Evolutionary conservation across 2,888 invertebrate species (phyloP), one percentile per base, ranked within the genome.

Genomic region (Schizotus pectinicornis): DNA sequence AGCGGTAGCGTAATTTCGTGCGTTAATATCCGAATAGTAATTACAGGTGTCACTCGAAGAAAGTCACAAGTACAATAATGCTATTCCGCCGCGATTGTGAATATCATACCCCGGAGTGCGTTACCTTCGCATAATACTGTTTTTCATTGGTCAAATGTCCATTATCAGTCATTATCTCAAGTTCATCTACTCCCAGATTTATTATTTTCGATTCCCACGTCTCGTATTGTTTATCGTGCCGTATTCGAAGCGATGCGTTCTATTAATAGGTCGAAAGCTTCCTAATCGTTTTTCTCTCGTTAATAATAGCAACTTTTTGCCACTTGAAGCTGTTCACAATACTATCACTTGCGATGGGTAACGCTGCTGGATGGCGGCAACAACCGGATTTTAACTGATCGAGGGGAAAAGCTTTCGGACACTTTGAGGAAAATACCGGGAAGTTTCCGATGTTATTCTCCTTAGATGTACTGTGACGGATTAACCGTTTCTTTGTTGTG

Each of bases 131-230:
- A 67, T 67, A 67, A 67, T 65, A 68, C 64, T 55, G 65, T 56
- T 60, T 71, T 65, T 71, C 67, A 74, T 74, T 74, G 74, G 74
- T 65, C 64, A 72, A 68, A 66, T 68, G 67, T 64, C 62, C 67
- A 72, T 72, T 73, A 73, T 72, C 72, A 70, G 67, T 66, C 64
- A 71, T 72, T 72, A 74, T 71, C 71, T 75, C 74, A 74, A 76
- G 74, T 71, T 75, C 73, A 71, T 64, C 69, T 68, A 69, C 69
- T 70, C 63, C 47, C 56, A 48, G 61, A 66, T 56, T 53, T 55
- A 50, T 43, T 65, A 57, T 56, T 51, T 51, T 50, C 37, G 7
- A 12, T 12, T n/a, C 8, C 11, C 39, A 12, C 30, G 22, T 43
- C n/a, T 22, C 43, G 22, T 7, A 30, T 14, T 30, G 8, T 11